Evolutionary conservation across 2,113 vertebrate genomes (phyloP).

Genomic region (Amblyornis subalaris): DNA sequence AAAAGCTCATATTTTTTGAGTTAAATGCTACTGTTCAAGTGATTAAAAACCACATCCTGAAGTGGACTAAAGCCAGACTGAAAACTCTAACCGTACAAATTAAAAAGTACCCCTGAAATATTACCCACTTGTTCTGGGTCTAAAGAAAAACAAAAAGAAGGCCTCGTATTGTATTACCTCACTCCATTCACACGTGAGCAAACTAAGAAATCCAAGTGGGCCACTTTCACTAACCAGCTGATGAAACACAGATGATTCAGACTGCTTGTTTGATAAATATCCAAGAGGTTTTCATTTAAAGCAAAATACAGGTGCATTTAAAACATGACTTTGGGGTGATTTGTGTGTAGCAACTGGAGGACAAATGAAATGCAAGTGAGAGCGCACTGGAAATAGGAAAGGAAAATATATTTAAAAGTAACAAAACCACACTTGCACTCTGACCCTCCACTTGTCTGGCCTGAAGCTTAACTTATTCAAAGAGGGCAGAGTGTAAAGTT

Average conservation of each 20-base stretch:
- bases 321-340: slow-evolving; percentile 81
- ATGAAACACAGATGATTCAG: slow-evolving; percentile 65
- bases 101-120: slow-evolving; percentile 90
- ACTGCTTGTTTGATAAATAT: slow-evolving; percentile 74
- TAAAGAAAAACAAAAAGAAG: slow-evolving; percentile 66
- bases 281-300: slow-evolving; percentile 75
- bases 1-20: slow-evolving; percentile 84
- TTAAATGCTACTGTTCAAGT: slow-evolving; percentile 74
- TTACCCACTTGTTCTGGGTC: slow-evolving; percentile 98
- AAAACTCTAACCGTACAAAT: slow-evolving; percentile 78
- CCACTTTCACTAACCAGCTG: slow-evolving; percentile 71
- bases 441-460: slow-evolving; percentile 84
- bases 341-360: slow-evolving; percentile 79
- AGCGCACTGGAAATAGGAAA: slow-evolving; percentile 77
- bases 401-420: slow-evolving; percentile 70
- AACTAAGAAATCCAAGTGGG: slow-evolving; percentile 70
- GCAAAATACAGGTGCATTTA: slow-evolving; percentile 81
- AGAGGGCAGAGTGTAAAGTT: slow-evolving; percentile 82
- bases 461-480: slow-evolving; percentile 75
- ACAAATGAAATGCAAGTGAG: slow-evolving; percentile 69
- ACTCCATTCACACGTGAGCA: slow-evolving; percentile 76
- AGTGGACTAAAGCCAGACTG: slow-evolving; percentile 80
- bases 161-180: slow-evolving; percentile 77
- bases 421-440: slow-evolving; percentile 81
- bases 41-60: slow-evolving; percentile 72